Evolutionary conservation across 2,888 invertebrate genomes (phyloP).

Genomic region (Latrodectus elegans): DNA sequence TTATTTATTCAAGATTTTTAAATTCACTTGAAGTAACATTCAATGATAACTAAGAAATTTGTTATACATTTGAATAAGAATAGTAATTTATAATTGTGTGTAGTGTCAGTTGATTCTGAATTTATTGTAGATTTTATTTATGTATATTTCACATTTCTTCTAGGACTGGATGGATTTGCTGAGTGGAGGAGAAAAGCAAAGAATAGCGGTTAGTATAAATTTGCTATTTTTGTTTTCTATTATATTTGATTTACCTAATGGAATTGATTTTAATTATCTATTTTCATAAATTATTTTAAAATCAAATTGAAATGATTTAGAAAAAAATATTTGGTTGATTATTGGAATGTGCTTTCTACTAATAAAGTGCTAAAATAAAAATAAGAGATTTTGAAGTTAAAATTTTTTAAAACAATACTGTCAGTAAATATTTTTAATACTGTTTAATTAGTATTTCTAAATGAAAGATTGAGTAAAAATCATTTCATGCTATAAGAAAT

Average conservation of each 20-base stretch:
- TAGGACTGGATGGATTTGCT: constrained; percentile 98
- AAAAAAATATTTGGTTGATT: too few species aligned
- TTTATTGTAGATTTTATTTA: too few species aligned
- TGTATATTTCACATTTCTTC: background rate
- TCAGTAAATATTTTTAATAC: background rate
- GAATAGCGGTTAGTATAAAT: constrained; percentile 85
- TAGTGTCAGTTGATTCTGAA: too few species aligned
- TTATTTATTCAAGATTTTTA: background rate
- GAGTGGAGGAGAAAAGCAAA: constrained; percentile 98
- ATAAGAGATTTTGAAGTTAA: background rate
- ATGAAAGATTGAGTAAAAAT: background rate
- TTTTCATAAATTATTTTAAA: background rate
- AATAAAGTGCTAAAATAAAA: too few species aligned
- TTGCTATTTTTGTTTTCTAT: background rate
- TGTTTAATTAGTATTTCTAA: background rate
- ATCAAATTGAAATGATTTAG: background rate
- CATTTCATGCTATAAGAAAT: background rate
- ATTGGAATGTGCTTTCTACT: too few species aligned
- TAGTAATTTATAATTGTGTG: too few species aligned
- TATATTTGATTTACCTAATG: background rate
- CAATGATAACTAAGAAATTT: too few species aligned
- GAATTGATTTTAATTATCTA: background rate
- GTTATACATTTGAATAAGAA: too few species aligned
- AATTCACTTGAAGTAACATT: too few species aligned
- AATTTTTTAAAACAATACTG: background rate